Base-by-base conservation (phyloP, 1,140 invertebrate genomes). In the Drosophila tani region DNA sequence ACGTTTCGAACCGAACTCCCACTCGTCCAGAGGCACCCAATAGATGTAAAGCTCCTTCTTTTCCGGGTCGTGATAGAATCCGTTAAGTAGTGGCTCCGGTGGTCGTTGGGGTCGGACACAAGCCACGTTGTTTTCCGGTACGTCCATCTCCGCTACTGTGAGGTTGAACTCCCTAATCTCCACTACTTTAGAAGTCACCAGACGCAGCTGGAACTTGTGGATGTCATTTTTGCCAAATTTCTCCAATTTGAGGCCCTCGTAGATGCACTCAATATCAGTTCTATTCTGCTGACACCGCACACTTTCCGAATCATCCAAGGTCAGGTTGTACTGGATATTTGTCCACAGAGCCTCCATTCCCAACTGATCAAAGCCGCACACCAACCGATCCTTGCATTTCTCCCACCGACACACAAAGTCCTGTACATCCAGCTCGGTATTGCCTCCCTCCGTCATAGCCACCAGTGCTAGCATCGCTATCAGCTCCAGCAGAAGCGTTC, bases 21-120 rank as follows among this genome's bases (percentile, higher is more conserved):
- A 32, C 27, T 17, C 49, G 29, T 51, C 49, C 11, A 51, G n/a
- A 14, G 49, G 49, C 49, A 17, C 27, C 49, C 49, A 51, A 9
- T 51, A 51, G 3, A 51, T 32, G 49, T 29, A 9, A n/a, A 51
- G 49, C n/a, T 51, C n/a, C 29, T 51, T 27, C 27, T 17, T 14
- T 12, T 32, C 2, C 49, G 5, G 2, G 2, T 51, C 5, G n/a
- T 32, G 3, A 51, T 32, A 17, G 9, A 51, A 51, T 17, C 27
- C 49, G 5, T 17, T 17, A 17, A 4, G 3, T 8, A 35, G 9
- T 35, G 5, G 5, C 9, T 51, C 1, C 5, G 49, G 49, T 6
- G 49, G 49, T 2, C 49, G 49, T 17, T n/a, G 5, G n/a, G 49
- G 49, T 11, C 11, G 24, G 15, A 15, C 1, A 17, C 2, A 17